Evolutionary conservation across 2,113 vertebrate species (phyloP).

Genomic region (Clarias magur): DNA sequence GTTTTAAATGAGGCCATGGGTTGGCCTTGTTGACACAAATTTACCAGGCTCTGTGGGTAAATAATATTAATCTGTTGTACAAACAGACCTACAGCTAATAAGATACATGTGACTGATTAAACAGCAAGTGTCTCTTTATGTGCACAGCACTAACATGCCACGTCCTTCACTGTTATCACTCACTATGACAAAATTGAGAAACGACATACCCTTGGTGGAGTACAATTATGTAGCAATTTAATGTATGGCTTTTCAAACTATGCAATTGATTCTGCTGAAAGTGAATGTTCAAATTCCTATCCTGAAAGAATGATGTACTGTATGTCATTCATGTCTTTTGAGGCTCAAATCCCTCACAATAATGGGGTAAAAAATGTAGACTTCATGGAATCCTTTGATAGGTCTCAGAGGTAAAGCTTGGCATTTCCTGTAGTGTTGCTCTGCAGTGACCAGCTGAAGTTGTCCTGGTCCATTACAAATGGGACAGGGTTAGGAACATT

Average conservation of each 20-base stretch:
- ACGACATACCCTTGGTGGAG: background rate
- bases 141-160: background rate
- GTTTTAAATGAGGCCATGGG: background rate
- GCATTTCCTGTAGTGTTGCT: conserved; percentile 29
- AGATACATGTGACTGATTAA: conserved; percentile 5
- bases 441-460: conserved; percentile 33
- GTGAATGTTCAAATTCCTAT: background rate
- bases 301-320: background rate
- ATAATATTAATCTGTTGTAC: conserved; percentile 7
- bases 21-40: background rate
- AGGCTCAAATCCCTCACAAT: background rate
- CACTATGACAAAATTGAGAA: background rate
- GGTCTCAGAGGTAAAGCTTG: background rate
- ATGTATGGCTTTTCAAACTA: background rate
- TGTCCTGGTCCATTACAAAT: conserved; percentile 34
- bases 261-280: background rate
- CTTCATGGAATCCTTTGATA: background rate
- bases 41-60: background rate
- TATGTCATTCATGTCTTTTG: background rate
- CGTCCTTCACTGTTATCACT: conserved; percentile 18
- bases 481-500: conserved; percentile 1
- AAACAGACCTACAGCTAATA: conserved; percentile 16
- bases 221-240: conserved; percentile 52
- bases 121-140: conserved; percentile 7
- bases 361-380: background rate